Percentiles rank a stretch among this genome's conserved stretches.
Evolutionary conservation across 2,888 invertebrate species (phyloP).

Genomic region (Chrysopilus asiliformis): DNA sequence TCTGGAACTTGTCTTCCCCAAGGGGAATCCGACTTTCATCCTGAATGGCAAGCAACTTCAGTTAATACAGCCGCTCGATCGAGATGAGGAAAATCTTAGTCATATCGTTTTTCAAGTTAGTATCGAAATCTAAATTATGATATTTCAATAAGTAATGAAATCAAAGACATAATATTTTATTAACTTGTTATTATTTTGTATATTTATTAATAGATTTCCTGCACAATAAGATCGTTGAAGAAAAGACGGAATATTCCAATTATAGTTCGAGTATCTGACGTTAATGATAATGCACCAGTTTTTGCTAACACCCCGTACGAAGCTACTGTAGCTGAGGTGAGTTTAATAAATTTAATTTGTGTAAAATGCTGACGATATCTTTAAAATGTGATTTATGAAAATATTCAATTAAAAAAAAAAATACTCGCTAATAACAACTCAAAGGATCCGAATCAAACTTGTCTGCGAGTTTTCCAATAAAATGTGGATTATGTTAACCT

Average conservation of each 20-base stretch:
- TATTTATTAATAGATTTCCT: conserved; percentile 52
- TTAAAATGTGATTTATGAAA: too few species aligned
- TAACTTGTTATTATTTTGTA: neutral
- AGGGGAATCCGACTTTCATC: conserved; percentile 63
- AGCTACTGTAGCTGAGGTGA: conserved; percentile 75
- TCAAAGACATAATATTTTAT: too few species aligned
- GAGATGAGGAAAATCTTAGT: conserved; percentile 73
- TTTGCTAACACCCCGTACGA: conserved; percentile 76
- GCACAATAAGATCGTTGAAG: conserved; percentile 64
- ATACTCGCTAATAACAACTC: too few species aligned
- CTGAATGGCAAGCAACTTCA: conserved; percentile 71
- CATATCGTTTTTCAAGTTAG: conserved; percentile 79
- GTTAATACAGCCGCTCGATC: conserved; percentile 65
- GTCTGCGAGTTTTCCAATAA: too few species aligned
- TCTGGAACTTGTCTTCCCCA: conserved; percentile 65
- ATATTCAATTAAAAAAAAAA: too few species aligned
- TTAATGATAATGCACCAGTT: conserved; percentile 78
- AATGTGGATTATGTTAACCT: too few species aligned
- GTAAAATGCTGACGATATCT: too few species aligned
- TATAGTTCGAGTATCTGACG: conserved; percentile 78
- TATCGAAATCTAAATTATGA: neutral
- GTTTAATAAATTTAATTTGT: too few species aligned
- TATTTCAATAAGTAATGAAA: neutral
- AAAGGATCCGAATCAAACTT: too few species aligned
- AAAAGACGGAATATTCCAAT: conserved; percentile 76